A percentile compares a stretch with the other conserved stretches of the same genome.
These are phyloP conservation scores for Steinernema carpocapsae DNA, from an alignment of 2,888 invertebrate species.

Conservation along the genomic window DNA sequence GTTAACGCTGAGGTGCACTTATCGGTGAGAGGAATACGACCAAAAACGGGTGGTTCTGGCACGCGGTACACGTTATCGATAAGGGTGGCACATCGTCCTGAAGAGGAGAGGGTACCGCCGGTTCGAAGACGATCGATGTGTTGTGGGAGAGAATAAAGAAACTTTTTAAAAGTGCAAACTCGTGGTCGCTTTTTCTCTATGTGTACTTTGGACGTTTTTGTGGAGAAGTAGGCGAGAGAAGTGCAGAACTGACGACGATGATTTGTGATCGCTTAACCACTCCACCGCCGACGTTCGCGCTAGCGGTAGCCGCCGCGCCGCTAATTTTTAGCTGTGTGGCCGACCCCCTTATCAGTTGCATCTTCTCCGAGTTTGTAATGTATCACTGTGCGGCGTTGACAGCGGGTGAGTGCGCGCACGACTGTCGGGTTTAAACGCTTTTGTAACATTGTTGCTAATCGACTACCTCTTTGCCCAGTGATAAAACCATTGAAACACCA, in stretches of 20 bases:
- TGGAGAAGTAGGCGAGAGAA: background rate
- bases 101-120: background rate
- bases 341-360: no score
- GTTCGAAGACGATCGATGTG: slow-evolving; percentile 10
- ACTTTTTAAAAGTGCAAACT: slow-evolving; percentile 30
- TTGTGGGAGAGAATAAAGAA: slow-evolving; percentile 8
- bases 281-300: no score
- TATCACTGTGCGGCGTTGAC: no score
- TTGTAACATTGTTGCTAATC: no score
- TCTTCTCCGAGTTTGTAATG: no score
- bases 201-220: slow-evolving; percentile 1
- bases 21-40: background rate
- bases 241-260: background rate
- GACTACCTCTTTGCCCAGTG: no score
- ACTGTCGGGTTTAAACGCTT: no score
- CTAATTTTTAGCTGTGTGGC: no score
- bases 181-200: slow-evolving; percentile 1
- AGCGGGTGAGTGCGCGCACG: no score
- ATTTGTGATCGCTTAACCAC: slow-evolving; percentile 15
- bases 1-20: background rate
- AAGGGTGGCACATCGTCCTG: background rate
- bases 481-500: no score
- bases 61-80: background rate
- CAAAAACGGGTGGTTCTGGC: background rate
- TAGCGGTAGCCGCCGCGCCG: no score